A percentile compares a stretch with the other conserved stretches of the same genome.
Conservation (phyloP, 2,888 invertebrate genomes). For the Drosophila tripunctata region DNA sequence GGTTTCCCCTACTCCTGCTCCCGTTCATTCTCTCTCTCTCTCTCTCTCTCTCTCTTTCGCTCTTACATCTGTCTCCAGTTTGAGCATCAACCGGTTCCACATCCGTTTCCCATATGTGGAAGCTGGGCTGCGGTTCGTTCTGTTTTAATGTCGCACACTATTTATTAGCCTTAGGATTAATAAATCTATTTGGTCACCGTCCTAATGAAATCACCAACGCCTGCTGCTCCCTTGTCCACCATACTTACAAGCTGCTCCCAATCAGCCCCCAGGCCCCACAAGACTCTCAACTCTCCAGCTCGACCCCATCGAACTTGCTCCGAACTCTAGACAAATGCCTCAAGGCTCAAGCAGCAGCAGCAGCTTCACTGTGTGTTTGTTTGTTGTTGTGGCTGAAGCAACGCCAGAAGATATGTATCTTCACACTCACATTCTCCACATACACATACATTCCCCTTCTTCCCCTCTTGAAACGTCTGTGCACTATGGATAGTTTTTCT, state of each 20-base stretch:
- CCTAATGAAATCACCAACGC: conserved; percentile 76
- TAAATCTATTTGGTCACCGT: conserved; percentile 84
- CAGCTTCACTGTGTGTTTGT: conserved; percentile 35
- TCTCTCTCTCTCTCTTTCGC: not conserved
- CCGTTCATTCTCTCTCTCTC: not conserved
- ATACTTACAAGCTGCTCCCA: conserved; percentile 18
- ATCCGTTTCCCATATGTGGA: conserved; percentile 18
- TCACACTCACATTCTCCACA: conserved; percentile 45
- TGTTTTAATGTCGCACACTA: conserved; percentile 77
- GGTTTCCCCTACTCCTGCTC: not conserved
- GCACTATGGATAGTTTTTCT: too few species aligned
- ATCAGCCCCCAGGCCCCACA: conserved; percentile 19
- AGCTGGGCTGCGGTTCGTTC: conserved; percentile 56
- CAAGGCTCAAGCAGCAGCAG: conserved; percentile 32
- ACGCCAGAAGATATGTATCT: conserved; percentile 67
- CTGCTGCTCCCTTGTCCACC: conserved; percentile 1
- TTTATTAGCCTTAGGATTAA: conserved; percentile 83
- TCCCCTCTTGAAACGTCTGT: conserved; percentile 9
- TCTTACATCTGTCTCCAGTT: not conserved
- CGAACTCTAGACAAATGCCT: conserved; percentile 13
- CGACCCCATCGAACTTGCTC: not conserved
- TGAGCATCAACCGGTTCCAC: conserved; percentile 39
- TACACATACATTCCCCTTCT: conserved; percentile 6
- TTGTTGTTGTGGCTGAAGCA: conserved; percentile 65
- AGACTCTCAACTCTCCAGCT: conserved; percentile 1